These are phyloP conservation scores for Syngnathus rostellatus DNA, from an alignment of 2,797 vertebrate genomes.

Conservation along the genomic window DNA sequence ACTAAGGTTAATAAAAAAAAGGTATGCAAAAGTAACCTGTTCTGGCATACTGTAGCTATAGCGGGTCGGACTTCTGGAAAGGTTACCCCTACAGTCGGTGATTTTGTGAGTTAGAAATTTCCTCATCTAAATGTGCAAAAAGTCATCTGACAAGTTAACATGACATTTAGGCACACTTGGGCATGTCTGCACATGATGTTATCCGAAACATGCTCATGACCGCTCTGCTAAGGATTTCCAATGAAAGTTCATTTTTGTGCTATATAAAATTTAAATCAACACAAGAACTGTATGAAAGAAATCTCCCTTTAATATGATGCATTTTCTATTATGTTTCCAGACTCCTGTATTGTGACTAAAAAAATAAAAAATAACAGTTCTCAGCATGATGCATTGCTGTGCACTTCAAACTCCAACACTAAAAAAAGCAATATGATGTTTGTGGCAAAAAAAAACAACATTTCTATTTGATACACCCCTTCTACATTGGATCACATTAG, in stretches of 20 bases:
- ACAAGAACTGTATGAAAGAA: not conserved
- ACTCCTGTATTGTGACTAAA: not conserved
- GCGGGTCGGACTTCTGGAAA: not conserved
- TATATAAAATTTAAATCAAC: not conserved
- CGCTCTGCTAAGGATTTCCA: not conserved
- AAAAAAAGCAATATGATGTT: not conserved
- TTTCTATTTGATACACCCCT: not conserved
- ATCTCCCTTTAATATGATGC: not conserved
- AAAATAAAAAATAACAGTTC: not conserved
- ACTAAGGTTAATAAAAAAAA: slow-evolving; percentile 6
- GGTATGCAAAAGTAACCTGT: not conserved
- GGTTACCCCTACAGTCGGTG: not conserved
- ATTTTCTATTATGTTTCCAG: not conserved
- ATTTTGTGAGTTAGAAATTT: not conserved
- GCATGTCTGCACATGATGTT: slow-evolving; percentile 9
- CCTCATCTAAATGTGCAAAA: not conserved
- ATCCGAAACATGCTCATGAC: slow-evolving; percentile 4
- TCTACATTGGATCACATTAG: not conserved
- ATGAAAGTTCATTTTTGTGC: not conserved
- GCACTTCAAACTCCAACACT: not conserved
- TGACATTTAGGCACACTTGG: not conserved
- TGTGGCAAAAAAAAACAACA: not conserved
- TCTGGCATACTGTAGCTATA: not conserved
- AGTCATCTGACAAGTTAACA: slow-evolving; percentile 1
- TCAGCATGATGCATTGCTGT: not conserved